A percentile compares a stretch with the other conserved stretches of the same genome.
Conservation (phyloP, 2,797 vertebrate species). For the Gymnothorax javanicus region DNA sequence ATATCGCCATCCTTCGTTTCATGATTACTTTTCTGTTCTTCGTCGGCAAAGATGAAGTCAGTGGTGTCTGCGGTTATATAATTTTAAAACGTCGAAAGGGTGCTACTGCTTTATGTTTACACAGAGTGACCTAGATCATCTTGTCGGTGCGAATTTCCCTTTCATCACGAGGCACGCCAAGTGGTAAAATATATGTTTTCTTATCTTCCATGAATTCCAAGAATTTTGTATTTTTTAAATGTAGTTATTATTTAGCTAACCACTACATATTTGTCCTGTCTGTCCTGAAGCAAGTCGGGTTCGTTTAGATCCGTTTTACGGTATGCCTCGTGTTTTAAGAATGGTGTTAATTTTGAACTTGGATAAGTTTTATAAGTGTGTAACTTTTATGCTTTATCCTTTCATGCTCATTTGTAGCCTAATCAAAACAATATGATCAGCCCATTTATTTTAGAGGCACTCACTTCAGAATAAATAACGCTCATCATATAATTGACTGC, state of each 20-base stretch:
- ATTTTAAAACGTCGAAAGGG: not conserved
- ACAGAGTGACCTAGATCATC: not conserved
- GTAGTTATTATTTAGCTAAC: not conserved
- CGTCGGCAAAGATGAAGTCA: not conserved
- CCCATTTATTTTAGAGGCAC: not conserved
- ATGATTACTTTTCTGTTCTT: not conserved
- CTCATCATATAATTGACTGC: not conserved
- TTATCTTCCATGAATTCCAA: no score
- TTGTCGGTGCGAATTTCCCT: not conserved
- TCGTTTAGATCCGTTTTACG: not conserved
- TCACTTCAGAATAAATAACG: not conserved
- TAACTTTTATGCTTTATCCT: not conserved
- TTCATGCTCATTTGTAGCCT: not conserved
- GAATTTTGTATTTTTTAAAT: not conserved
- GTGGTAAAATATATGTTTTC: not conserved
- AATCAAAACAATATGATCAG: not conserved
- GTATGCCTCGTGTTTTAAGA: not conserved
- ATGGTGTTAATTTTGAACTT: not conserved
- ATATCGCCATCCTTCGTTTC: conserved; percentile 38
- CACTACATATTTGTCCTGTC: not conserved
- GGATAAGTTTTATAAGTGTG: not conserved
- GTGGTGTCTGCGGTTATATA: not conserved
- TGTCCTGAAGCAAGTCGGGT: not conserved
- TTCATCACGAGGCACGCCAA: not conserved
- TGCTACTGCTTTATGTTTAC: not conserved